Conservation (phyloP, 2,888 invertebrate genomes). For the Drosophila barbarae region DNA sequence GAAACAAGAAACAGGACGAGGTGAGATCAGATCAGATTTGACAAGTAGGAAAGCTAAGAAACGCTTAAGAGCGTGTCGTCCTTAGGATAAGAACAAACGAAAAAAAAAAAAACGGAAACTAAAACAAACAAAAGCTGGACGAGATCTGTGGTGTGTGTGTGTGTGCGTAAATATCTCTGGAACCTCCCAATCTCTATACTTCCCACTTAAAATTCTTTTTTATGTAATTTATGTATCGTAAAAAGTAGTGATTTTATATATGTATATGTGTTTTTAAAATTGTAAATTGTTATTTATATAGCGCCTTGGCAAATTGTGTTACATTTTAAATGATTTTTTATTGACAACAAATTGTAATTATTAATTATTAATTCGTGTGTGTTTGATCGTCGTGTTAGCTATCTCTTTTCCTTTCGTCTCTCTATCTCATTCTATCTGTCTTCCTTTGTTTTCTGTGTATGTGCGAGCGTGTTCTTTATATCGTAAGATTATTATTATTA, state of each 20-base stretch:
- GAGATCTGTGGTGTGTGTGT: conserved; percentile 2
- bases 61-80: conserved; percentile 27
- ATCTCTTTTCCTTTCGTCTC: not conserved
- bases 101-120: conserved; percentile 8
- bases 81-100: conserved; percentile 28
- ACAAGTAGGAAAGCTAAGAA: conserved; percentile 30
- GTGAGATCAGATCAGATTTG: conserved; percentile 24
- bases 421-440: conserved; percentile 1
- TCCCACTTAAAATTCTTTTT: too few species aligned
- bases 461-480: conserved; percentile 10
- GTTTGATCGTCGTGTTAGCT: conserved; percentile 6
- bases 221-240: not conserved
- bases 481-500: conserved; percentile 25
- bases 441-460: conserved; percentile 8
- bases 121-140: conserved; percentile 6
- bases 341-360: conserved; percentile 31
- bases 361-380: not conserved
- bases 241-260: conserved; percentile 9
- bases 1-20: conserved; percentile 5
- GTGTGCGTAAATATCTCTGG: conserved; percentile 13
- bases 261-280: not conserved
- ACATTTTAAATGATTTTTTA: conserved; percentile 60
- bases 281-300: conserved; percentile 10
- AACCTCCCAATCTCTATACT: conserved; percentile 10
- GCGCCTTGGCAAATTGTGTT: conserved; percentile 37